A percentile compares a stretch with the other conserved stretches of the same genome.
Evolutionary conservation across 1,140 invertebrate species (phyloP).

Genomic region (Solenopsis fugax): DNA sequence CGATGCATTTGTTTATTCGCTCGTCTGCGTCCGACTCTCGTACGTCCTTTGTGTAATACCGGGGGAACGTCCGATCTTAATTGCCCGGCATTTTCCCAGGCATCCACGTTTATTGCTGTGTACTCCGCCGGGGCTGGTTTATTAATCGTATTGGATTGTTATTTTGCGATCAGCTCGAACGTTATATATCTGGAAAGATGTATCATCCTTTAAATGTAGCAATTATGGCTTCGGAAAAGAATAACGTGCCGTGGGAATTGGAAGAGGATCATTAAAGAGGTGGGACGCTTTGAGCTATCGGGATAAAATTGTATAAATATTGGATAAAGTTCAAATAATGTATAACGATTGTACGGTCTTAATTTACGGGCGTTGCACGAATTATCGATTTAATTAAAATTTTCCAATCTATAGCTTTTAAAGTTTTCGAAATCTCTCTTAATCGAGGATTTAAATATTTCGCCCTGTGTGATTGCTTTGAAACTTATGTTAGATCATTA

Average conservation of each 20-base stretch:
- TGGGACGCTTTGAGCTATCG: not conserved
- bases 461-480: not conserved
- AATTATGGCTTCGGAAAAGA: slow-evolving; percentile 6
- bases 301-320: slow-evolving; percentile 26
- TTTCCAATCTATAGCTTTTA: not conserved
- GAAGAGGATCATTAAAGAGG: slow-evolving; percentile 11
- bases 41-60: not conserved
- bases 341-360: not conserved
- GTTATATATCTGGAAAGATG: slow-evolving; percentile 1
- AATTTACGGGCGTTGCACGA: not conserved
- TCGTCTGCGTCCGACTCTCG: not conserved
- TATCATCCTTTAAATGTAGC: slow-evolving; percentile 3
- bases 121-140: slow-evolving; percentile 8
- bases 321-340: not conserved
- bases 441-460: not conserved
- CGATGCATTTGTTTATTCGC: slow-evolving; percentile 55
- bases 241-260: slow-evolving; percentile 18
- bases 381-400: slow-evolving; percentile 19
- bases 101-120: slow-evolving; percentile 27
- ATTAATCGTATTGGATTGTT: slow-evolving; percentile 53
- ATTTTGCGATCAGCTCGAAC: slow-evolving; percentile 15
- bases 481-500: not conserved
- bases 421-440: not conserved
- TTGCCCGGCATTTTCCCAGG: slow-evolving; percentile 33
- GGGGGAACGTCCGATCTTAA: slow-evolving; percentile 44